phyloP scores from a whole-genome alignment of 2,113 vertebrate species.

The Aythya baeri region DNA sequence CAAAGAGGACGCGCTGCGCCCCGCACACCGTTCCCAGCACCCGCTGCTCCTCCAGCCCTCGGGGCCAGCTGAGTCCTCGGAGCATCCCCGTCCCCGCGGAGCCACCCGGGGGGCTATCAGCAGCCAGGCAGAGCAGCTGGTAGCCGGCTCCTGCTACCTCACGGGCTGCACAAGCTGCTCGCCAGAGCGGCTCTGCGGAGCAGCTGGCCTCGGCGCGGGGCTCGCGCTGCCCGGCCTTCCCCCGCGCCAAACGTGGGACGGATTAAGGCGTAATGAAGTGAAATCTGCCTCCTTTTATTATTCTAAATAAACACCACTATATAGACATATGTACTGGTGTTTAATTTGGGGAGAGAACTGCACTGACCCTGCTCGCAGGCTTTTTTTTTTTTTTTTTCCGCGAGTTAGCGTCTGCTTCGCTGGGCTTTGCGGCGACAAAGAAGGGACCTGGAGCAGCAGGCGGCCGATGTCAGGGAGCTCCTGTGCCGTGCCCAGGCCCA shows the following conservation, averaged over 20 bases:
- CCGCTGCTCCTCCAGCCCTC: accelerated
- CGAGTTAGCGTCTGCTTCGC: background rate
- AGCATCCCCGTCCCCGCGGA: background rate
- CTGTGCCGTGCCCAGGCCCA: no score
- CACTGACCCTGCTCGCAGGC: accelerated
- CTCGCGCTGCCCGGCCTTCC: background rate
- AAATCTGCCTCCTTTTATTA: background rate
- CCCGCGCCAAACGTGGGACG: background rate
- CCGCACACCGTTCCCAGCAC: background rate
- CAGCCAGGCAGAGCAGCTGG: background rate
- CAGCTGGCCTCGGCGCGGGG: background rate
- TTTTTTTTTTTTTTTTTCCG: no score
- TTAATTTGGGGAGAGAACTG: accelerated
- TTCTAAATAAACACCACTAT: background rate
- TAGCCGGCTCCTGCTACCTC: background rate
- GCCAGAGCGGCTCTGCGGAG: background rate
- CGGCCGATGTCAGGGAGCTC: background rate
- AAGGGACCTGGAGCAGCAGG: background rate
- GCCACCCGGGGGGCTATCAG: background rate
- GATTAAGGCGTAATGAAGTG: background rate
- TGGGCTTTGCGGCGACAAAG: background rate
- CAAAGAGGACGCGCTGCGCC: background rate
- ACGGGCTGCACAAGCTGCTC: background rate
- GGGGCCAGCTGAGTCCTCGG: background rate
- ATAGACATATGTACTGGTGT: background rate